Evolutionary conservation across 2,113 vertebrate species (phyloP).

Genomic region (Chlorodrepanis virens): DNA sequence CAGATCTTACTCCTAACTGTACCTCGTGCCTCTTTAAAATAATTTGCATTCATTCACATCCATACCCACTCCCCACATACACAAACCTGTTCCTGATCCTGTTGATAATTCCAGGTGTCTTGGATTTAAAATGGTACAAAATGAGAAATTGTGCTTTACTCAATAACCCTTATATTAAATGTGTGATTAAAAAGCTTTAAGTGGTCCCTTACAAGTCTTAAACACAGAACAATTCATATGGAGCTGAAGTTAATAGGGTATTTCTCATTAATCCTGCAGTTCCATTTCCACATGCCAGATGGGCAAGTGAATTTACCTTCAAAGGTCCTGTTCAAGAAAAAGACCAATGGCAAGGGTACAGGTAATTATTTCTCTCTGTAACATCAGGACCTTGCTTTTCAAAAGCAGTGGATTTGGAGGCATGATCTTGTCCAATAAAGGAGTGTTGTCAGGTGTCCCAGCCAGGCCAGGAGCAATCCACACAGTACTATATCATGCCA

Average conservation of each 20-base stretch:
- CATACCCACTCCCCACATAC: not conserved
- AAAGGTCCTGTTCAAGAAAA: constrained; percentile 32
- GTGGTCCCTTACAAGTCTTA: constrained; percentile 15
- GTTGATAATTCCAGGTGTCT: constrained; percentile 15
- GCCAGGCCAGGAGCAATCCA: not conserved
- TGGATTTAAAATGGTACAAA: constrained; percentile 39
- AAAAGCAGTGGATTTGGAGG: not conserved
- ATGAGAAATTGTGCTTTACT: constrained; percentile 31
- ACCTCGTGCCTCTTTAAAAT: constrained; percentile 2
- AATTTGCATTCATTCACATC: not conserved
- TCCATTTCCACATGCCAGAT: constrained; percentile 11
- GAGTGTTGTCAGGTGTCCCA: not conserved
- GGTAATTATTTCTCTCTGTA: constrained; percentile 45
- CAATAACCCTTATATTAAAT: not conserved
- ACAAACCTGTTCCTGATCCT: not conserved
- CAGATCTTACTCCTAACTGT: not conserved
- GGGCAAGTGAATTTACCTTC: constrained; percentile 26
- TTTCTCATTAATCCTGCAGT: constrained; percentile 24
- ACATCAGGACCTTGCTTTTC: constrained; percentile 23
- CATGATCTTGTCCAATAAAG: not conserved
- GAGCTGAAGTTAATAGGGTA: constrained; percentile 11
- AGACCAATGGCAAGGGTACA: not conserved
- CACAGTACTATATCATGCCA: not conserved
- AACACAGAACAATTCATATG: not conserved
- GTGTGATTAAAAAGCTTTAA: constrained; percentile 52